Conservation (phyloP, 2,888 invertebrate species). For the Ennomos fuscantarius region DNA sequence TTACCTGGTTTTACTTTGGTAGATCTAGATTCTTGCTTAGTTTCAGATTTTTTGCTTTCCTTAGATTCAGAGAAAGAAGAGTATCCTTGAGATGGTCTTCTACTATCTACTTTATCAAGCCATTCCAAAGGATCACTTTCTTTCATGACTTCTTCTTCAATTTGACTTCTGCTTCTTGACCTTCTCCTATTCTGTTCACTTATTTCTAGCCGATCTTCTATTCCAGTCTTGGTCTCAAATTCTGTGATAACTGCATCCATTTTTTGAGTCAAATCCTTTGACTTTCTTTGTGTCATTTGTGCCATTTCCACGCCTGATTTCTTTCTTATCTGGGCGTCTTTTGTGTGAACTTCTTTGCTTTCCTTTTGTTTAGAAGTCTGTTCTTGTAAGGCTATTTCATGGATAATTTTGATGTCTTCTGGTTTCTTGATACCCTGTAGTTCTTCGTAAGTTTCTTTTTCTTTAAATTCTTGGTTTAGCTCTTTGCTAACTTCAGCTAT, state of each 20-base stretch:
- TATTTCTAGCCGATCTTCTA: slow-evolving; percentile 54
- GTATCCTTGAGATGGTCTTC: slow-evolving; percentile 43
- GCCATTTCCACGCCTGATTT: slow-evolving; percentile 71
- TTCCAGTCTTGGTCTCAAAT: slow-evolving; percentile 65
- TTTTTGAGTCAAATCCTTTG: slow-evolving; percentile 67
- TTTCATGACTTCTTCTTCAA: slow-evolving; percentile 59
- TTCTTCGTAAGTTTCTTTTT: slow-evolving; percentile 22
- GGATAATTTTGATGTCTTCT: slow-evolving; percentile 7
- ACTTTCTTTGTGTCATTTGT: slow-evolving; percentile 66
- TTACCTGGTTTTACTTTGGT: slow-evolving; percentile 49
- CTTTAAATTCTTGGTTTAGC: slow-evolving; percentile 11
- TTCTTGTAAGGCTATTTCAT: slow-evolving; percentile 8
- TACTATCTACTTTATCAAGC: slow-evolving; percentile 55
- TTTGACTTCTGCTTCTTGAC: slow-evolving; percentile 62
- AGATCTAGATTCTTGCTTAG: slow-evolving; percentile 43
- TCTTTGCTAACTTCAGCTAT: slow-evolving; percentile 6
- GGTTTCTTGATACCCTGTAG: slow-evolving; percentile 15
- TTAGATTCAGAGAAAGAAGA: slow-evolving; percentile 42
- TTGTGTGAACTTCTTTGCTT: slow-evolving; percentile 22
- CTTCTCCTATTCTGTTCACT: slow-evolving; percentile 45
- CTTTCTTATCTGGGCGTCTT: slow-evolving; percentile 38
- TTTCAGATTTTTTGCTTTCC: slow-evolving; percentile 48
- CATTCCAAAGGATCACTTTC: slow-evolving; percentile 64
- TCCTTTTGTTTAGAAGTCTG: slow-evolving; percentile 21
- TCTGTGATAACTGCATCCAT: slow-evolving; percentile 75